These are phyloP conservation scores for Syritta pipiens DNA, from an alignment of 2,888 invertebrate genomes.

Conservation along the genomic window DNA sequence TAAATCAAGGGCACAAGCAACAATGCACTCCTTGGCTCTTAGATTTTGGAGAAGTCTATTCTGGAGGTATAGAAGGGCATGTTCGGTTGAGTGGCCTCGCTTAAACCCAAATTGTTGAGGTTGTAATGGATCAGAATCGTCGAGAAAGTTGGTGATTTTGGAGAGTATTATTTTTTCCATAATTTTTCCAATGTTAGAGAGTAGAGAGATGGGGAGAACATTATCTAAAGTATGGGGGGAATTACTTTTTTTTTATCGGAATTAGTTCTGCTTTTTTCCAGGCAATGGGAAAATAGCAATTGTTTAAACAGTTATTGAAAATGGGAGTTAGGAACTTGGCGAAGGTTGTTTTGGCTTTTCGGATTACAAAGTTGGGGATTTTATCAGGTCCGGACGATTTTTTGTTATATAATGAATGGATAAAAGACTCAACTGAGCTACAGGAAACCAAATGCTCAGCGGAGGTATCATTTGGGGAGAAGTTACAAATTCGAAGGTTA, in stretches of 20 bases:
- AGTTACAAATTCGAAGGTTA: not conserved
- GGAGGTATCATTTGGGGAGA: no score
- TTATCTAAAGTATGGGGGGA: not conserved
- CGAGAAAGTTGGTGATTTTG: not conserved
- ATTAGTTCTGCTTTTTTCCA: conserved; percentile 10
- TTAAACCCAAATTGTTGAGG: conserved; percentile 7
- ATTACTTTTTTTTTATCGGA: no score
- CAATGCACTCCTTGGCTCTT: not conserved
- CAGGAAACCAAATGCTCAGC: not conserved
- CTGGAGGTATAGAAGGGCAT: no score
- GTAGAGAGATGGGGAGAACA: not conserved
- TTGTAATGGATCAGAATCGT: not conserved
- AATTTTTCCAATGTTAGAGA: not conserved
- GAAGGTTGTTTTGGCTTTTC: not conserved
- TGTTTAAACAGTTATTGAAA: conserved; percentile 13
- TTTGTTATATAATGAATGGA: no score
- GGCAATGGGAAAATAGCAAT: not conserved
- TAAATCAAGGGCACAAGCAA: conserved; percentile 1
- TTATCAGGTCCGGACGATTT: not conserved
- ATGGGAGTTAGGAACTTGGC: not conserved
- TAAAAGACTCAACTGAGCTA: no score
- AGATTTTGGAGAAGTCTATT: not conserved
- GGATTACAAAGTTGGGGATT: not conserved
- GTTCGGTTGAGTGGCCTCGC: not conserved
- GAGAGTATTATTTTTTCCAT: not conserved